Conservation (phyloP, 2,888 invertebrate species). For the Entomobrya proxima region DNA sequence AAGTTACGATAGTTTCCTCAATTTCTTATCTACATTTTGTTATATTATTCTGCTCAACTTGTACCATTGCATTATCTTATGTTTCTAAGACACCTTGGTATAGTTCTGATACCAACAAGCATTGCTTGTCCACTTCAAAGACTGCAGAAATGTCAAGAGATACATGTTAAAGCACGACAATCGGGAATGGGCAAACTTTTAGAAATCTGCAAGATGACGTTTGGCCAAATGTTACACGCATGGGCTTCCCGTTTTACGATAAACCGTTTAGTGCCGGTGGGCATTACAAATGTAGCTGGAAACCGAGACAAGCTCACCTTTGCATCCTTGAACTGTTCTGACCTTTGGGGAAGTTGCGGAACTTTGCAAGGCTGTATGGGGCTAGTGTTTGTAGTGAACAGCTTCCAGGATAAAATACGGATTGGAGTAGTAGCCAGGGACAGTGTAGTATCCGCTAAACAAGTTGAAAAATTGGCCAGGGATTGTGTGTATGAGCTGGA, state of each 20-base stretch:
- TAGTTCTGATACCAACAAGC: neutral
- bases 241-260: neutral
- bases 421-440: neutral
- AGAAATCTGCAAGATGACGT: neutral
- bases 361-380: neutral
- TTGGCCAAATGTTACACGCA: too few relatives aligned
- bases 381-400: neutral
- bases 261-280: neutral
- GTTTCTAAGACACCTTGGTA: too few relatives aligned
- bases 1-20: neutral
- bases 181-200: neutral
- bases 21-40: neutral
- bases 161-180: neutral
- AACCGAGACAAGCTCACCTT: neutral
- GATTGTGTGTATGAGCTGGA: neutral
- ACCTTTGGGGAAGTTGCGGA: neutral
- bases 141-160: neutral
- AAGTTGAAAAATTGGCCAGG: neutral
- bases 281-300: neutral
- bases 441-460: neutral
- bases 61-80: too few relatives aligned
- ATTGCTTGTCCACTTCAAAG: neutral
- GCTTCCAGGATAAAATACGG: neutral
- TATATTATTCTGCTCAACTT: too few relatives aligned
- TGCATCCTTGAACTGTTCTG: neutral